Evolutionary conservation across 2,797 vertebrate species (phyloP).

Genomic region (Labroides dimidiatus): DNA sequence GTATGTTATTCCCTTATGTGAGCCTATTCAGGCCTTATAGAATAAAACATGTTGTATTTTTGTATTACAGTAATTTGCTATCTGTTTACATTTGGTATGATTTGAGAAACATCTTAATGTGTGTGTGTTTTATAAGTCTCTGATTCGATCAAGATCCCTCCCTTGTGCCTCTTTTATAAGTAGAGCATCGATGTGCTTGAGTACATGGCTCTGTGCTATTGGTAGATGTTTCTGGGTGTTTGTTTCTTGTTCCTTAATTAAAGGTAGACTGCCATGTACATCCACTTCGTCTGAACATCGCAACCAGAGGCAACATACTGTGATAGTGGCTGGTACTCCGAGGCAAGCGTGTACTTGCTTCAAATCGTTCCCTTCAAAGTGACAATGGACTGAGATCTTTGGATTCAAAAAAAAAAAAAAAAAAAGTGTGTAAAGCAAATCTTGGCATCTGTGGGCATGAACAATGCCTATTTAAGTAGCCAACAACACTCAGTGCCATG

Average conservation of each 20-base stretch:
- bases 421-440: constrained; percentile 70
- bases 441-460: constrained; percentile 67
- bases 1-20: constrained; percentile 81
- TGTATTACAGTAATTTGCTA: constrained; percentile 90
- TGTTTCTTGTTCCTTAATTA: constrained; percentile 82
- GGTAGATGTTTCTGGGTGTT: constrained; percentile 85
- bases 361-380: constrained; percentile 71
- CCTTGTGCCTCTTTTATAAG: constrained; percentile 87
- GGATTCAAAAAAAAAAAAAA: too few relatives aligned
- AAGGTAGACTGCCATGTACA: constrained; percentile 82
- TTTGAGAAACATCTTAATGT: constrained; percentile 84
- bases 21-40: constrained; percentile 86
- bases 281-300: constrained; percentile 78
- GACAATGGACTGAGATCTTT: constrained; percentile 70
- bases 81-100: constrained; percentile 87
- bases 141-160: constrained; percentile 81
- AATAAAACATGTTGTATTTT: constrained; percentile 92
- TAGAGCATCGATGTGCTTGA: constrained; percentile 86
- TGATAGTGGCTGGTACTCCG: constrained; percentile 77
- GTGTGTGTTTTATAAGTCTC: constrained; percentile 83
- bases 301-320: constrained; percentile 80
- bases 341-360: constrained; percentile 42
- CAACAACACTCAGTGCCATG: constrained; percentile 86
- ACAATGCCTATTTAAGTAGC: constrained; percentile 74
- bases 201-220: constrained; percentile 82